Base-by-base conservation (phyloP, 2,797 vertebrate genomes). In the Anableps anableps region DNA sequence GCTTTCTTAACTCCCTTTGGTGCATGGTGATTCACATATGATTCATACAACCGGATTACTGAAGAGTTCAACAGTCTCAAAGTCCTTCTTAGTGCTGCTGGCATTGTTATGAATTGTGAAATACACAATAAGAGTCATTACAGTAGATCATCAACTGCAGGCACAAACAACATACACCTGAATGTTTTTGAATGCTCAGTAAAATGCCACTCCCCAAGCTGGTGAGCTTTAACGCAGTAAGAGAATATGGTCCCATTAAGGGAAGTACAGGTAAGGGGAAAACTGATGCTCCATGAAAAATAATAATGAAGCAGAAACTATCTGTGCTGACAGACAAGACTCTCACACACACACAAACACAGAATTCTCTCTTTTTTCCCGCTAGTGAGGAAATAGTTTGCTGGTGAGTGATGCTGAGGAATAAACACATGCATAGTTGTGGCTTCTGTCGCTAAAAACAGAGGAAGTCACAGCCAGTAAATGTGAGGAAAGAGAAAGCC, bases 401-500 rank as follows among this genome's bases (percentile, higher is more conserved):
- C 50, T 76, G 80, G 77, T 73, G 80, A 86, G 81, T 83, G 88
- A 90, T 43, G 79, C 84, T 82, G 80, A 78, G 80, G 77, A 85
- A 88, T 87, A 91, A 90, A 90, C 86, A 86, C 85, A 55, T 75
- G 76, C 85, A 93, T 92, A 88, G 66, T 79, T 94, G 92, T 88
- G 89, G 91, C 85, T 90, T 88, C 80, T 88, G 90, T 88, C 86
- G 82, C 88, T 80, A 80, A 87, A 92, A 90, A 85, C 80, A 77
- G 88, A 89, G 88, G 90, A 93, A 92, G 88, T 92, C 83, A 68
- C 80, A 89, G 88, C 85, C 90, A 84, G 86, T 91, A 88, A 92
- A 91, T 79, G 78, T 86, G 71, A 74, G 76, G 53, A 80, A 80
- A 68, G 64, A 81, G 71, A 78, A 51, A 36, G 73, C 79, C 74